Base-by-base conservation (phyloP, 2,888 invertebrate species). In the Ganaspis brasiliensis region DNA sequence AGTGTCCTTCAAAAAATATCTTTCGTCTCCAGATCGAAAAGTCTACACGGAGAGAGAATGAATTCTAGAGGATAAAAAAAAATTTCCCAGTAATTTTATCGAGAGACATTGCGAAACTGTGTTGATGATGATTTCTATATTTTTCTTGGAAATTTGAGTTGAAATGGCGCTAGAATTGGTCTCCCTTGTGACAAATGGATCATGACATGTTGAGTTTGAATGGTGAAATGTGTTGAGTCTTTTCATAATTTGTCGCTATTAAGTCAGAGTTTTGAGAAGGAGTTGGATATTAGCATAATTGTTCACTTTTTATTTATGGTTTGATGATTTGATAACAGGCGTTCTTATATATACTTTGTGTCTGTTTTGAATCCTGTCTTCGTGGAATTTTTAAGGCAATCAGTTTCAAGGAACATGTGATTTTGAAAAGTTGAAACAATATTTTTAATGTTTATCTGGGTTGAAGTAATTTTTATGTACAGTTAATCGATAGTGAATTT, bases 261-360 rank as follows among this genome's bases (percentile, higher is more conserved):
- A 67, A 45, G 67, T 67, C 67, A 67, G 67, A 14, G 45, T 67
- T 67, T 67, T 67, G 24, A 45, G 24, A 67, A 67, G 67, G 40
- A 40, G 45, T 40, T 45, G 14, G 3, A 1, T 26, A 67, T 67
- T 67, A 67, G 24, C 67, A 67, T 67, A 67, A 67, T 67, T 67
- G 55, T 72, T 72, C 72, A 55, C 72, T 72, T 72, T 52, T 72
- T 72, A 21, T 55, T 55, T 72, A 55, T 67, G 45, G n/a, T n/a
- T 45, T 45, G 67, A 67, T 67, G 45, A 67, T 21, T 24, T 67
- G 45, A 45, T 67, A 21, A 35, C n/a, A 45, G 52, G n/a, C 16
- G 37, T 21, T 67, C 14, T 61, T 67, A 8, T 37, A 37, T 37
- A 21, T 10, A 19, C 19, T 9, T 45, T 67, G 24, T 24, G 9